These are phyloP conservation scores for Heliangelus exortis DNA, from an alignment of 2,797 vertebrate species.

Conservation along the genomic window DNA sequence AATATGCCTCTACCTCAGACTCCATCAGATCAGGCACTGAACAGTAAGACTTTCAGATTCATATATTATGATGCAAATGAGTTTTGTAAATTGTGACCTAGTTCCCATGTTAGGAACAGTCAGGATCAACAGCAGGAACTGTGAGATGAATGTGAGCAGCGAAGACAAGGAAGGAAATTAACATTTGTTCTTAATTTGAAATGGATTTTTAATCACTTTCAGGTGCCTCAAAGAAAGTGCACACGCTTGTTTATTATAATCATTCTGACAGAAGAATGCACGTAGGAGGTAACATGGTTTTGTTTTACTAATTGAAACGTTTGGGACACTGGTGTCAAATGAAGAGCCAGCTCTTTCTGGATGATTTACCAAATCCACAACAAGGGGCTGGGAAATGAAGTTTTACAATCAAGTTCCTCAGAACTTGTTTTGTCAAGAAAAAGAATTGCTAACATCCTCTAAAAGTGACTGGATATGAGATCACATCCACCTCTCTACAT, in stretches of 20 bases:
- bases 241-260: slow-evolving; percentile 29
- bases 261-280: slow-evolving; percentile 12
- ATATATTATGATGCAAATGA: slow-evolving; percentile 71
- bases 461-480: neutral
- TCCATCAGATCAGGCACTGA: neutral
- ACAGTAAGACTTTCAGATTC: slow-evolving; percentile 26
- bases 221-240: slow-evolving; percentile 41
- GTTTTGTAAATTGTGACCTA: slow-evolving; percentile 73
- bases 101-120: slow-evolving; percentile 71
- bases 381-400: neutral
- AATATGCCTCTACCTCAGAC: neutral
- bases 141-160: neutral
- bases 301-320: slow-evolving; percentile 42
- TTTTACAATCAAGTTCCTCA: neutral
- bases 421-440: neutral
- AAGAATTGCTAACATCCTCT: accelerated
- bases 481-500: neutral
- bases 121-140: slow-evolving; percentile 51
- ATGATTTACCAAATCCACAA: neutral
- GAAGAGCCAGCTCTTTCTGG: neutral
- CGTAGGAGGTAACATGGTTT: neutral
- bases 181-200: slow-evolving; percentile 55
- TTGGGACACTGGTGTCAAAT: neutral
- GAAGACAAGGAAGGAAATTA: slow-evolving; percentile 25
- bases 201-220: slow-evolving; percentile 64